Evolutionary conservation across 2,888 invertebrate genomes (phyloP).

Genomic region (Odontothrips loti): DNA sequence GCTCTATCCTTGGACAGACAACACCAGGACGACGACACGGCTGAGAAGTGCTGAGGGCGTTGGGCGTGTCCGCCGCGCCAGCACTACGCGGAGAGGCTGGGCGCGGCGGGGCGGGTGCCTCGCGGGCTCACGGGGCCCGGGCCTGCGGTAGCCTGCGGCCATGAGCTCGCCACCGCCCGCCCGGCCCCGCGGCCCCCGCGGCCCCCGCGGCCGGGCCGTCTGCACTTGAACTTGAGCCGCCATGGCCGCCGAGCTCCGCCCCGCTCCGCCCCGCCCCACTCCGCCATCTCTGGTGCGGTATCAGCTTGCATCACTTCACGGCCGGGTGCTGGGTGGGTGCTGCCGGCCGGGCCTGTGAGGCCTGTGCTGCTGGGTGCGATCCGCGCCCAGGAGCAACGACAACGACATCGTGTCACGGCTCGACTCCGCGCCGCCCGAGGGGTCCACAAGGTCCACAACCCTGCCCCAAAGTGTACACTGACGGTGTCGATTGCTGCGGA

Average conservation of each 20-base stretch:
- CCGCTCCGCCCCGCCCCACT: background rate
- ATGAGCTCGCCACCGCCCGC: background rate
- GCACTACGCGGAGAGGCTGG: background rate
- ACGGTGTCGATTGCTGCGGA: too few relatives aligned
- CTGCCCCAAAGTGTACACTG: too few relatives aligned
- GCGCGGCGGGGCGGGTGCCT: background rate
- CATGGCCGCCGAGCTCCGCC: background rate
- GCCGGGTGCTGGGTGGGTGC: background rate
- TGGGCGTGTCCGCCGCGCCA: too few relatives aligned
- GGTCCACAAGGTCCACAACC: too few relatives aligned
- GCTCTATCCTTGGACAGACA: too few relatives aligned
- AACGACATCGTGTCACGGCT: too few relatives aligned
- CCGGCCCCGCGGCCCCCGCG: background rate
- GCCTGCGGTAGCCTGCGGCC: background rate
- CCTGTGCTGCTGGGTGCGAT: background rate
- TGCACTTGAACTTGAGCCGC: slow-evolving; percentile 18
- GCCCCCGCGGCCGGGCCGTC: too few relatives aligned
- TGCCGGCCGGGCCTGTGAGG: background rate
- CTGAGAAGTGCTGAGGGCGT: too few relatives aligned
- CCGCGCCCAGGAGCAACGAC: background rate
- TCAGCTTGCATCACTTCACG: slow-evolving; percentile 19
- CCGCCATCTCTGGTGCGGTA: background rate
- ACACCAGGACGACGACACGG: too few relatives aligned
- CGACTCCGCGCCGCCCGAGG: too few relatives aligned
- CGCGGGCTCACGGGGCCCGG: background rate